Evolutionary conservation across 2,888 invertebrate genomes (phyloP), one percentile per base, ranked within the genome.

Genomic region (Pachymerium ferrugineum): DNA sequence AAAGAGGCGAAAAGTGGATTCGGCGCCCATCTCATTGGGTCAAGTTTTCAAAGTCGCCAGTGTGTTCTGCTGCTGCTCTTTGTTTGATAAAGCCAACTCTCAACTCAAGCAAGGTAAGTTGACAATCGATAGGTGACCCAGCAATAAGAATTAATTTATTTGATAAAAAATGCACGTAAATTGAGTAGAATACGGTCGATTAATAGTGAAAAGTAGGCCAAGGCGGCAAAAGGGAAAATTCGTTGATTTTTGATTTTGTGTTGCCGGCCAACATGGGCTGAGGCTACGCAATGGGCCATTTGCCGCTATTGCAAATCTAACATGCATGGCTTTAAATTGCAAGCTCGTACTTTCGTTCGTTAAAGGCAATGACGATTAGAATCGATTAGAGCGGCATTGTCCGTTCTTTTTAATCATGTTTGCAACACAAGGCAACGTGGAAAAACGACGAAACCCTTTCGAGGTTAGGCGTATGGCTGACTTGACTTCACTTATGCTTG

Each of bases 41-140:
- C 72, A 54, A 72, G 47, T 72, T 72, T 72, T 72, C 47, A 54
- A 72, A 54, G 72, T 54, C 72, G 54, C 72, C 54, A 28, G 72
- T 33, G 72, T 72, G 28, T 54, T 54, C 54, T 42, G 54, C 35
- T 31, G 38, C 28, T 42, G 54, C 31, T 72, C 72, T 72, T 72
- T 72, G 72, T 72, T 72, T 72, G 72, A 72, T 72, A 72, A 72
- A 72, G 72, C 72, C 71, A 72, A 72, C 30, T 72, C 72, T 28
- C 71, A 72, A 72, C 54, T 72, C 72, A 54, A 72, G 47, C 72
- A 72, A 72, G 72, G 72, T 72, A 47, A 72, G 72, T 72, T 72
- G 72, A 72, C 72, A 72, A 72, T 42, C 33, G 62, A 29, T 72
- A 72, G 16, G 14, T 28, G 28, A 28, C 10, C 12, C 14, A 62